These are phyloP conservation scores for Enoplosus armatus DNA, from an alignment of 2,797 vertebrate species.

Conservation along the genomic window DNA sequence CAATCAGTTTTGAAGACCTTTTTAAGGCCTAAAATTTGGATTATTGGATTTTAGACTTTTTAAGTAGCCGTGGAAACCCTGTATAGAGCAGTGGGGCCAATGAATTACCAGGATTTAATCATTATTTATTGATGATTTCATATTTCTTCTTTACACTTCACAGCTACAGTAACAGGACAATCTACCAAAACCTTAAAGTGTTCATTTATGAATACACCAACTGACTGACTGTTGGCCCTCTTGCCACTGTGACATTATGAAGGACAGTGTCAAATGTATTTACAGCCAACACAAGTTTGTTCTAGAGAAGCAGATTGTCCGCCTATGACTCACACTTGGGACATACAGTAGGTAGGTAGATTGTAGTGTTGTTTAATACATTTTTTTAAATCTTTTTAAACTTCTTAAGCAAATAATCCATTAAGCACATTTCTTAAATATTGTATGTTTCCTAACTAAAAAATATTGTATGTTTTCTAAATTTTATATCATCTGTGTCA, in stretches of 20 bases:
- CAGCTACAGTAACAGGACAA: conserved; percentile 1
- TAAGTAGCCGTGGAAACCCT: no score
- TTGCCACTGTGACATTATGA: conserved; percentile 4
- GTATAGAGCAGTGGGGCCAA: neutral
- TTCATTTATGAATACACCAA: conserved; percentile 40
- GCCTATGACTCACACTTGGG: conserved; percentile 18
- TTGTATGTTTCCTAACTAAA: neutral
- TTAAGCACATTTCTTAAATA: conserved; percentile 1
- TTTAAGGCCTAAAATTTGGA: no score
- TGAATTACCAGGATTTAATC: neutral
- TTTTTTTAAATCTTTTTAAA: neutral
- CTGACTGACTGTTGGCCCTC: conserved; percentile 11
- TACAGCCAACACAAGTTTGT: conserved; percentile 33
- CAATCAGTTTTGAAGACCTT: no score
- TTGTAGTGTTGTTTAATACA: conserved; percentile 27
- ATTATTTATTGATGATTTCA: neutral
- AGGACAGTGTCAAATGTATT: conserved; percentile 42
- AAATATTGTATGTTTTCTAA: neutral
- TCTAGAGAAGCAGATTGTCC: conserved; percentile 43
- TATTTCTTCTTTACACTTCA: neutral
- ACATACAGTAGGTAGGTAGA: conserved; percentile 35
- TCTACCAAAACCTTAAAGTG: conserved; percentile 10
- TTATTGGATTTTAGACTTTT: no score
- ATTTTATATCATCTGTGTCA: conserved; percentile 11
- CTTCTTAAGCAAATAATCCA: neutral